Base-by-base conservation (phyloP, 2,797 vertebrate species). In the Scleropages formosus region DNA sequence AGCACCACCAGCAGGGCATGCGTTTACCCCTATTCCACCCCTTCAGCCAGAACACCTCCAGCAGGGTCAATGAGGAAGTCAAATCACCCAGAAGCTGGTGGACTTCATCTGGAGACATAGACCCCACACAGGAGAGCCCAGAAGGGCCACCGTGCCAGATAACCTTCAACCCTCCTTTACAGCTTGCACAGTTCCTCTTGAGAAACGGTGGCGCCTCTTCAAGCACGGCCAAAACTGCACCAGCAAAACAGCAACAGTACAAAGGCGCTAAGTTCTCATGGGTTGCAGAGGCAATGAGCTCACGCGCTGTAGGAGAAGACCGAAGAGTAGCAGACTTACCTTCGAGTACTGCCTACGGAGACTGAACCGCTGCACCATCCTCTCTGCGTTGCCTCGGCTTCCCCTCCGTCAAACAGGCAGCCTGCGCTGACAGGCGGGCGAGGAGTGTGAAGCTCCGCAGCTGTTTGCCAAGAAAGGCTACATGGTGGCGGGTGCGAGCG, bases 281-380 rank as follows among this genome's bases (percentile, higher is more conserved):
- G 13, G 0, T 20, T 20, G 47, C 67, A 13, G 47, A 69, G 44
- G 26, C 51, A 4, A 15, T 8, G 1, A 15, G 13, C 24, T 1
- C 31, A 27, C 39, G 15, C 9, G 61, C n/a, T n/a, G n/a, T 6
- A 31, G 39, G 46, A 15, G 15, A 39, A 18, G 24, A 67, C 22
- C 1, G 16, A 1, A 53, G 46, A 18, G 20, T 4, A 68, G 31
- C 4, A 15, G 31, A 89, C 94, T 92, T 94, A 98, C 96, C 96
- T 97, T 96, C 22, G 96, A 97, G 80, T 94, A 92, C 90, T 98
- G 95, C 88, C 96, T 90, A 80, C 95, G 88, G 74, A 97, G 93
- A 88, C 93, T 96, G 89, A 98, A 96, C 84, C 95, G 93, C 87
- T 98, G 96, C 84, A 98, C 96, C 96, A 98, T 97, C 86, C 85